phyloP scores from a whole-genome alignment of 2,888 invertebrate species.

The Diaphora mendica region DNA sequence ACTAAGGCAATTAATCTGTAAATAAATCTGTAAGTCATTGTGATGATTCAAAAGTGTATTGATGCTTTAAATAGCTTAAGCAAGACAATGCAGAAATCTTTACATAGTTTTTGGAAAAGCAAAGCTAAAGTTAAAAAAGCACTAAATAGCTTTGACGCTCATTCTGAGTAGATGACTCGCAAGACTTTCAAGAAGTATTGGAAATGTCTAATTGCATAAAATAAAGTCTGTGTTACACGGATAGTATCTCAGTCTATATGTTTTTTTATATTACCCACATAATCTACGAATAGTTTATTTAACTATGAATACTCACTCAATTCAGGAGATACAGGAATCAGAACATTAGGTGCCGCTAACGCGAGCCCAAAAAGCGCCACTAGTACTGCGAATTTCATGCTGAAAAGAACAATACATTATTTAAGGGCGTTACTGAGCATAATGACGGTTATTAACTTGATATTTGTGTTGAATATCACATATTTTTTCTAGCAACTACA shows the following conservation, averaged over 20 bases:
- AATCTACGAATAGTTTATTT: conserved; percentile 22
- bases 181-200: neutral
- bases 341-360: conserved; percentile 63
- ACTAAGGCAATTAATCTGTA: neutral
- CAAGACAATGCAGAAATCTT: neutral
- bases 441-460: neutral
- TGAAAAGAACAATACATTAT: conserved; percentile 50
- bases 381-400: conserved; percentile 72
- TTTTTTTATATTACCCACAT: neutral
- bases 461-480: neutral
- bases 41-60: neutral
- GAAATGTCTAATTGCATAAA: neutral
- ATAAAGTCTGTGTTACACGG: neutral
- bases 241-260: neutral
- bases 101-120: neutral
- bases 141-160: neutral
- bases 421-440: conserved; percentile 5
- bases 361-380: conserved; percentile 65
- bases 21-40: neutral
- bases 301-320: conserved; percentile 40
- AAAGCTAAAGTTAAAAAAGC: neutral
- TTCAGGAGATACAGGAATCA: conserved; percentile 33
- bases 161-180: too few species aligned
- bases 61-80: neutral
- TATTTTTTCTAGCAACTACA: neutral